phyloP scores from a whole-genome alignment of 2,888 invertebrate species.

The Vannuccia rotundouncinata region DNA sequence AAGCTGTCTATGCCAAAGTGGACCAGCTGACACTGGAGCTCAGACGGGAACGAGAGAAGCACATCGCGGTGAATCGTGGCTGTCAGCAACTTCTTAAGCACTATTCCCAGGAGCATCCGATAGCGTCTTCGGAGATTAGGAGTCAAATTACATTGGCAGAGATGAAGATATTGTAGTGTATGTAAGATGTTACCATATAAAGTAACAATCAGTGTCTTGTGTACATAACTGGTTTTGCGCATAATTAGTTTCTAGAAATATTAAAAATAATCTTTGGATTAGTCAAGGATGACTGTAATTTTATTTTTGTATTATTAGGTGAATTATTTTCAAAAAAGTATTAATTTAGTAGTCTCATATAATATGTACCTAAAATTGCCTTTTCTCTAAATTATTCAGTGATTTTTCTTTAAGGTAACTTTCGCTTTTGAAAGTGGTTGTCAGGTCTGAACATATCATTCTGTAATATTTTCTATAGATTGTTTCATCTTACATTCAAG shows the following conservation, averaged over 20 bases:
- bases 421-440: too few relatives aligned
- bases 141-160: background rate
- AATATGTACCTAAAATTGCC: too few relatives aligned
- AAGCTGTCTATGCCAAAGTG: background rate
- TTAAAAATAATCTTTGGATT: too few relatives aligned
- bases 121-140: background rate
- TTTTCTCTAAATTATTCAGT: too few relatives aligned
- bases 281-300: too few relatives aligned
- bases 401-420: too few relatives aligned
- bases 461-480: background rate
- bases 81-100: constrained; percentile 25
- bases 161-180: background rate
- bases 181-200: background rate
- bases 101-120: background rate
- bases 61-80: background rate
- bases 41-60: background rate
- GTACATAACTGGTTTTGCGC: background rate
- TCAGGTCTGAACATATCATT: too few relatives aligned
- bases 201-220: background rate
- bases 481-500: background rate
- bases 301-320: too few relatives aligned
- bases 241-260: too few relatives aligned
- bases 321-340: background rate
- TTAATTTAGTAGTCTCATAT: background rate
- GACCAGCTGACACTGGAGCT: constrained; percentile 27